Conservation (phyloP, 2,797 vertebrate genomes). For the Sitta carolinensis region DNA sequence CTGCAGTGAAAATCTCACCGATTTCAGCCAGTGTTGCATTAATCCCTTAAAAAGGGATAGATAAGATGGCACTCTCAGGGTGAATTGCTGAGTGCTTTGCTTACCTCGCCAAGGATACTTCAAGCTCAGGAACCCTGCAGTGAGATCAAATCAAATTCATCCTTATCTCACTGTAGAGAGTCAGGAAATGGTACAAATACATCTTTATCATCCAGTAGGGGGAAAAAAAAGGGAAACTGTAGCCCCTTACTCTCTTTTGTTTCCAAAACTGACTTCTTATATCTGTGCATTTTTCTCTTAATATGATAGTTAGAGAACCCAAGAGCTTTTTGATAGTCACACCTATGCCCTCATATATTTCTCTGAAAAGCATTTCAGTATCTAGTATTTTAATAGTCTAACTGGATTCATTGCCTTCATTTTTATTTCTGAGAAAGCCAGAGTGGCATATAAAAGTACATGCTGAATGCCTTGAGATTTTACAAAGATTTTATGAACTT, state of each 20-base stretch:
- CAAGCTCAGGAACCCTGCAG: neutral
- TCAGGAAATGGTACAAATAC: neutral
- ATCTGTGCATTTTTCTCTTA: neutral
- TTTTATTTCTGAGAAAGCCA: neutral
- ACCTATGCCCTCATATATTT: neutral
- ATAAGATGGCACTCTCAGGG: accelerated
- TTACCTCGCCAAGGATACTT: neutral
- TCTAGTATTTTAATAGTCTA: neutral
- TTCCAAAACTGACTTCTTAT: neutral
- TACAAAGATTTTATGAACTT: neutral
- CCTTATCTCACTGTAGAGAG: neutral
- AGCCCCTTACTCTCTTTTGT: neutral
- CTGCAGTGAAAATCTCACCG: neutral
- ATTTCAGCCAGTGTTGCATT: neutral
- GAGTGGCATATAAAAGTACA: neutral
- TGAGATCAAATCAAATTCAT: neutral
- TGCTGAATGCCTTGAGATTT: neutral
- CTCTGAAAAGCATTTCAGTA: neutral
- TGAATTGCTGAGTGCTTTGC: neutral
- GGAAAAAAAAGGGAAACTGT: neutral
- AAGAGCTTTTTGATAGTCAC: neutral
- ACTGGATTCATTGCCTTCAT: neutral
- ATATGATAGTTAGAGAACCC: neutral
- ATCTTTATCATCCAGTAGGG: neutral
- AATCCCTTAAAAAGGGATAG: neutral